These are phyloP conservation scores for Mormyrus hasselquistii DNA, from an alignment of 2,797 vertebrate genomes.

Conservation along the genomic window DNA sequence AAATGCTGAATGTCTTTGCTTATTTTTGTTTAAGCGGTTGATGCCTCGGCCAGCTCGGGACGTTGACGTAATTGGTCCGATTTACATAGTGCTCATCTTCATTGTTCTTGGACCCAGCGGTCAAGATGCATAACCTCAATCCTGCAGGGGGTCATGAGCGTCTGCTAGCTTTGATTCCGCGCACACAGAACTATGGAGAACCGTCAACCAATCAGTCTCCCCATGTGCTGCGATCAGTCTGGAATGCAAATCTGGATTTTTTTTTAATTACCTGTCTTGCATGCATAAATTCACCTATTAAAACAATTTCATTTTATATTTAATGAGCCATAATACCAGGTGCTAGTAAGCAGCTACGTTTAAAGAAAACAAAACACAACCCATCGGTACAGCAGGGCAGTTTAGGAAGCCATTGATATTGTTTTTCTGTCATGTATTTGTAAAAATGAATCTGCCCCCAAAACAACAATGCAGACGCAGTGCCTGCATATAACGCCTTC, in stretches of 20 bases:
- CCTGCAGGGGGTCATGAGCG: neutral
- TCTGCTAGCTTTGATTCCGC: neutral
- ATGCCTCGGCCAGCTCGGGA: neutral
- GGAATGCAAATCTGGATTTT: neutral
- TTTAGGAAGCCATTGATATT: neutral
- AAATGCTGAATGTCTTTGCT: neutral
- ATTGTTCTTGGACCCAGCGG: constrained; percentile 23
- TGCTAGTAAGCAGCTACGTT: neutral
- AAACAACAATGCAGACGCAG: neutral
- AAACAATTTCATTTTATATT: neutral
- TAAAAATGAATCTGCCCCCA: neutral
- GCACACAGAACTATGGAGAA: neutral
- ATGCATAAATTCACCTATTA: neutral
- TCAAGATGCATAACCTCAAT: neutral
- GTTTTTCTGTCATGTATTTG: neutral
- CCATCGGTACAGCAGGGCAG: neutral
- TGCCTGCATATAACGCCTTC: neutral
- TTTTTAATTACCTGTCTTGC: neutral
- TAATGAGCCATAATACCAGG: neutral
- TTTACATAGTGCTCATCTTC: constrained; percentile 28
- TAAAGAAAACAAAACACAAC: neutral
- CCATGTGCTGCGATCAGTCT: neutral
- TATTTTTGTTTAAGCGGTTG: neutral
- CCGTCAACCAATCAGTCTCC: neutral
- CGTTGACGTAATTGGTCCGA: neutral